Conservation (phyloP, 1,140 invertebrate species). For the Diprion similis region DNA sequence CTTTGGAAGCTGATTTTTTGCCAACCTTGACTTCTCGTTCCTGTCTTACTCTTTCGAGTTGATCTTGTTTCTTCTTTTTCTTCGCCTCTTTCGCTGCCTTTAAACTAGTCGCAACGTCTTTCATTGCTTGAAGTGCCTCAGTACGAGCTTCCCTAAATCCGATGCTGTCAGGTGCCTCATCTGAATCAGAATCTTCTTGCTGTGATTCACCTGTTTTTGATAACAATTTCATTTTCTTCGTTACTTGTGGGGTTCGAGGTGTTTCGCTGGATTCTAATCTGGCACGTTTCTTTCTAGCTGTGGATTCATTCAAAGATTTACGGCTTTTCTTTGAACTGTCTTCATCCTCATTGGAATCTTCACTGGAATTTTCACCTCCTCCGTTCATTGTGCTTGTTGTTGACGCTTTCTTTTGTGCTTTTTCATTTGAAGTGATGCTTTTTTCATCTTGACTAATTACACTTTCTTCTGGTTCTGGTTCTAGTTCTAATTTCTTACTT, state of each 20-base stretch:
- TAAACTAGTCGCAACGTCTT: slow-evolving; percentile 13
- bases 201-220: neutral
- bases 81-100: slow-evolving; percentile 21
- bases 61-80: slow-evolving; percentile 19
- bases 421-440: neutral
- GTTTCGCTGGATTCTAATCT: neutral
- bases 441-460: neutral
- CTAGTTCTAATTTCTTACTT: neutral
- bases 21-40: slow-evolving; percentile 16
- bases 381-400: slow-evolving; percentile 12
- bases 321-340: neutral
- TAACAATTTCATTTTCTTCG: neutral
- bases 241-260: neutral
- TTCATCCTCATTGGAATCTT: neutral
- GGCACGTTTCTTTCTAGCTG: neutral
- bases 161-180: slow-evolving; percentile 16
- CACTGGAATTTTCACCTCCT: neutral
- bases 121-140: slow-evolving; percentile 12
- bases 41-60: neutral
- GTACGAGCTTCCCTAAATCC: slow-evolving; percentile 19
- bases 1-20: neutral
- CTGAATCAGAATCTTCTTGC: neutral
- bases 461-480: neutral
- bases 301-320: neutral
- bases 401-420: neutral